Percentiles rank a stretch among this genome's conserved stretches.
These are phyloP conservation scores for Sebastes iracundus DNA, from an alignment of 2,797 vertebrate species.

Conservation along the genomic window DNA sequence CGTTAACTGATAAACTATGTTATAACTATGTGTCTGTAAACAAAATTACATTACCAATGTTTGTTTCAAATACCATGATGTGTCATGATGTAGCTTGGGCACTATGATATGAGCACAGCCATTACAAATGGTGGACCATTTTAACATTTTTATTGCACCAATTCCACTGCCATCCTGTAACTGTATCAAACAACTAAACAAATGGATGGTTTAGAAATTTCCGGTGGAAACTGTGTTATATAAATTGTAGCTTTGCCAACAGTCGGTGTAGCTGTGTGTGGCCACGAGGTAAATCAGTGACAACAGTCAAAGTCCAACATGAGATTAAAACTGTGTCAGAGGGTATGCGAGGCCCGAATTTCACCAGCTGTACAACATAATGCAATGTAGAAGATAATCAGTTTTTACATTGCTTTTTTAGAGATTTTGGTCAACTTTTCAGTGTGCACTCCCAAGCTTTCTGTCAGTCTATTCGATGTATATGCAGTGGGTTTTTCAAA, in stretches of 20 bases:
- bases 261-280: background rate
- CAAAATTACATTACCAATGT: background rate
- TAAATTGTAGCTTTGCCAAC: no score
- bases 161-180: background rate
- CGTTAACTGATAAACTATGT: no score
- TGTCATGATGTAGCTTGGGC: background rate
- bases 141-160: background rate
- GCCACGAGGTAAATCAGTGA: background rate
- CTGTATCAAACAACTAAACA: background rate
- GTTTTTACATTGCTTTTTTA: background rate
- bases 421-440: background rate
- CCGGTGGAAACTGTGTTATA: background rate
- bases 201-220: background rate
- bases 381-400: background rate
- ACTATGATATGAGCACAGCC: background rate
- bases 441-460: background rate
- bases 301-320: slow-evolving; percentile 57
- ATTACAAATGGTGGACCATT: background rate
- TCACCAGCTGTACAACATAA: background rate
- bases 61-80: background rate
- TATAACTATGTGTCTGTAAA: no score
- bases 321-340: slow-evolving; percentile 59
- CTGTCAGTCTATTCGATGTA: background rate
- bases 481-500: background rate
- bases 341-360: background rate